Conservation (phyloP, 1,140 invertebrate species). For the Pseudobourletiella spinata region DNA sequence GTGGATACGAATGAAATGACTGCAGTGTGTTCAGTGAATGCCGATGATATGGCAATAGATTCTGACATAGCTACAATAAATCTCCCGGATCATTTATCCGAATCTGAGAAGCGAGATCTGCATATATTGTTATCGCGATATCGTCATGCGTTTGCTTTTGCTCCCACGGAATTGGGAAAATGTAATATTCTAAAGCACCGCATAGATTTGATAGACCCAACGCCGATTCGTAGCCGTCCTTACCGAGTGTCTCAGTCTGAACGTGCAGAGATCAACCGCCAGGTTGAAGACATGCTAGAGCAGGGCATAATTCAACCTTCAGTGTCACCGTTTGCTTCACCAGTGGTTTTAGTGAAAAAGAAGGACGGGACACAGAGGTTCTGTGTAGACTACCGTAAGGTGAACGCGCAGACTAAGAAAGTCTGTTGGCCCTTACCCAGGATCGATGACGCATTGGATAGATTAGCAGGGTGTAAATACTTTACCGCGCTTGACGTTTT, state of each 20-base stretch:
- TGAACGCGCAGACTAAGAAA: conserved; percentile 15
- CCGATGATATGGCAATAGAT: too few species aligned
- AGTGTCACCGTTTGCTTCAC: conserved; percentile 23
- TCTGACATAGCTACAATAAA: too few species aligned
- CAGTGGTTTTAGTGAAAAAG: conserved; percentile 33
- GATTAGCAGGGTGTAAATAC: neutral
- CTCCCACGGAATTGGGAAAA: neutral
- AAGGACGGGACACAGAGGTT: conserved; percentile 23
- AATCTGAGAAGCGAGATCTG: too few species aligned
- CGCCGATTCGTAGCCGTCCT: neutral
- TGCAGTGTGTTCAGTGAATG: too few species aligned
- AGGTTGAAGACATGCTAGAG: conserved; percentile 32
- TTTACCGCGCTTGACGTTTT: conserved; percentile 8
- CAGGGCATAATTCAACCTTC: conserved; percentile 28
- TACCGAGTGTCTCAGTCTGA: neutral
- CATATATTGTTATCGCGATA: neutral
- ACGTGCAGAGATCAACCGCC: neutral
- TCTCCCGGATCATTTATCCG: too few species aligned
- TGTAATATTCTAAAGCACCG: neutral
- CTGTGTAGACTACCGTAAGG: conserved; percentile 13
- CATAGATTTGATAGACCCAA: neutral
- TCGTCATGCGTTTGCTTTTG: neutral
- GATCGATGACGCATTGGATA: conserved; percentile 12
- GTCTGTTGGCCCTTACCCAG: neutral
- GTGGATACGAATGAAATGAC: too few species aligned